Conservation (phyloP, 2,888 invertebrate species). For the Stomorhina lunata region DNA sequence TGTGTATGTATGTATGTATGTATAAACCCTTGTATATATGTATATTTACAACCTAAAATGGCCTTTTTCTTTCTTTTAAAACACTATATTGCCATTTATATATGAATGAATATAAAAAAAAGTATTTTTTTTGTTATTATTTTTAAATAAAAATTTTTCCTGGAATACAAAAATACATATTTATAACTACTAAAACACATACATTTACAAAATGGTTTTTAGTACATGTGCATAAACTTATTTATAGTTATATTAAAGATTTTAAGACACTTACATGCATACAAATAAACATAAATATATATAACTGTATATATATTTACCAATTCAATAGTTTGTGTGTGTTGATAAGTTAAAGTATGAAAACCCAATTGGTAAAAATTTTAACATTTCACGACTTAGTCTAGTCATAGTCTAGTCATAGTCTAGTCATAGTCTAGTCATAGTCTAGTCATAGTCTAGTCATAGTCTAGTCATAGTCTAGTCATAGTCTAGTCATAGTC, state of each 20-base stretch:
- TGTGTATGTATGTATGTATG: conserved; percentile 1
- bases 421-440: too few relatives aligned
- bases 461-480: too few relatives aligned
- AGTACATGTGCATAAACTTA: conserved; percentile 14
- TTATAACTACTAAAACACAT: not conserved
- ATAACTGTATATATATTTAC: too few relatives aligned
- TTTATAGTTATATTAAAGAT: conserved; percentile 21
- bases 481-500: too few relatives aligned
- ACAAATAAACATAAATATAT: too few relatives aligned
- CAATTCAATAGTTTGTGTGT: conserved; percentile 35
- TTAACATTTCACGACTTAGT: too few relatives aligned
- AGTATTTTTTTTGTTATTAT: not conserved
- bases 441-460: too few relatives aligned
- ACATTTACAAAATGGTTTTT: not conserved
- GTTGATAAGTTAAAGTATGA: conserved; percentile 26
- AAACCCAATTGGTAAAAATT: conserved; percentile 7
- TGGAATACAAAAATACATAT: not conserved
- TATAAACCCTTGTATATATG: not conserved
- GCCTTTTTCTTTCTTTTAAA: not conserved
- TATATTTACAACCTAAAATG: conserved; percentile 4
- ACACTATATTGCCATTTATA: not conserved
- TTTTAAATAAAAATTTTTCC: conserved; percentile 4
- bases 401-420: too few relatives aligned
- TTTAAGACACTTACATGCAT: conserved; percentile 1
- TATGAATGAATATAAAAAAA: conserved; percentile 12